Conservation (phyloP, 2,888 invertebrate genomes). For the Horisme vitalbata region DNA sequence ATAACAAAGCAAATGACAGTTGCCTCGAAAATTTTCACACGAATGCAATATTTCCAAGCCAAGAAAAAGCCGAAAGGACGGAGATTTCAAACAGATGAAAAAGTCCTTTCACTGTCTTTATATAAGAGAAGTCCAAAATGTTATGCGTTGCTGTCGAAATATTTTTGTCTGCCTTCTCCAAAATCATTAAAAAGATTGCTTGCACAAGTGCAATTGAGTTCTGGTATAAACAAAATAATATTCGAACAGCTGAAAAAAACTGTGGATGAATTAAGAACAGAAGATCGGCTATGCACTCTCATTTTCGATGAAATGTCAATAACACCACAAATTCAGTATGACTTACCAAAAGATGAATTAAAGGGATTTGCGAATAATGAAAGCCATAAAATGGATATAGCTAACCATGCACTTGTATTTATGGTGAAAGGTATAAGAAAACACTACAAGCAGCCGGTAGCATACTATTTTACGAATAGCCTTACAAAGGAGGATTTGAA, state of each 20-base stretch:
- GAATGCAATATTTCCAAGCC: not conserved
- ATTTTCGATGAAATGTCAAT: slow-evolving; percentile 35
- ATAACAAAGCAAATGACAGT: too few relatives aligned
- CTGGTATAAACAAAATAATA: slow-evolving; percentile 27
- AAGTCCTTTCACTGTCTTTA: slow-evolving; percentile 14
- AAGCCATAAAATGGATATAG: slow-evolving; percentile 10
- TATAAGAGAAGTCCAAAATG: slow-evolving; percentile 21
- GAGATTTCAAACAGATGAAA: slow-evolving; percentile 14
- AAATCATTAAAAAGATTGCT: slow-evolving; percentile 28
- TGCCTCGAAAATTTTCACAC: too few relatives aligned
- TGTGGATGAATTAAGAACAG: slow-evolving; percentile 5
- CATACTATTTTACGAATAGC: slow-evolving; percentile 26
- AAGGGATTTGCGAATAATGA: slow-evolving; percentile 24
- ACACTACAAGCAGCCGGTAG: slow-evolving; percentile 31
- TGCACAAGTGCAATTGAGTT: slow-evolving; percentile 21
- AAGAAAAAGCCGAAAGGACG: slow-evolving; percentile 10
- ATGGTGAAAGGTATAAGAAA: slow-evolving; percentile 23
- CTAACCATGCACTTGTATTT: slow-evolving; percentile 30
- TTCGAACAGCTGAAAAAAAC: slow-evolving; percentile 29
- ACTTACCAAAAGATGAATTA: slow-evolving; percentile 16
- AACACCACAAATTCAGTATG: slow-evolving; percentile 23
- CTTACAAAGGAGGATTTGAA: not conserved
- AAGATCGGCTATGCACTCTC: slow-evolving; percentile 24
- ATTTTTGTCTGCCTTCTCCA: slow-evolving; percentile 14
- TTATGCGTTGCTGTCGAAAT: slow-evolving; percentile 11